A percentile compares a stretch with the other conserved stretches of the same genome.
Evolutionary conservation across 2,797 vertebrate genomes (phyloP).

Genomic region (Luscinia luscinia): DNA sequence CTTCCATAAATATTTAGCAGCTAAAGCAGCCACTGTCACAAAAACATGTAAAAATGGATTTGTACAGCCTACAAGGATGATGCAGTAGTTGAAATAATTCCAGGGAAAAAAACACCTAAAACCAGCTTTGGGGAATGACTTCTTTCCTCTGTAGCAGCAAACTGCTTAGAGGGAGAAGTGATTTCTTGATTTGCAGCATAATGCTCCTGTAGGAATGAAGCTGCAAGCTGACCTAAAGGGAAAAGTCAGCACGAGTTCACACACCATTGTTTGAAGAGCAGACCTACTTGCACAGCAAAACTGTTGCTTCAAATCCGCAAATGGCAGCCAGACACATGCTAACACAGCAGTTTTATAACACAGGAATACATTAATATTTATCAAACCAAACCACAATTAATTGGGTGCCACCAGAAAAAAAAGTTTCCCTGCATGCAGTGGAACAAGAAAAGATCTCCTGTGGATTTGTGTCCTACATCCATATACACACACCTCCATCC

Average conservation of each 20-base stretch:
- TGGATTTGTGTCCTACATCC: neutral
- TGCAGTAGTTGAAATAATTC: neutral
- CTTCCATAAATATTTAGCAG: neutral
- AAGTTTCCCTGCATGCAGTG: neutral
- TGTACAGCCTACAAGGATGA: neutral
- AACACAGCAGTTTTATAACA: conserved; percentile 11
- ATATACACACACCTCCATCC: neutral
- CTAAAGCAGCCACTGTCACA: neutral
- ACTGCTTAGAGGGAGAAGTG: neutral
- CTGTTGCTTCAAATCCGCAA: neutral
- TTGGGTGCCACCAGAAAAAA: neutral
- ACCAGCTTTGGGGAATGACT: neutral
- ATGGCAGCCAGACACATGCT: conserved; percentile 37
- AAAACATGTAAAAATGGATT: neutral
- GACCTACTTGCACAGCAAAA: conserved; percentile 29
- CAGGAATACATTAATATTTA: conserved; percentile 38
- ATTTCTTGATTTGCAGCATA: neutral
- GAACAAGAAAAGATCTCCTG: neutral
- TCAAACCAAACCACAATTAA: conserved; percentile 35
- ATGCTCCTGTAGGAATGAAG: neutral
- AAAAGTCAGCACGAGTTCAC: neutral
- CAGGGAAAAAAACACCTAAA: neutral
- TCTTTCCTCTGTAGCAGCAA: neutral
- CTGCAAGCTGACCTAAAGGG: neutral
- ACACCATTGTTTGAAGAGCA: neutral